phyloP scores from a whole-genome alignment of 2,113 vertebrate genomes.

The Phocoena phocoena region DNA sequence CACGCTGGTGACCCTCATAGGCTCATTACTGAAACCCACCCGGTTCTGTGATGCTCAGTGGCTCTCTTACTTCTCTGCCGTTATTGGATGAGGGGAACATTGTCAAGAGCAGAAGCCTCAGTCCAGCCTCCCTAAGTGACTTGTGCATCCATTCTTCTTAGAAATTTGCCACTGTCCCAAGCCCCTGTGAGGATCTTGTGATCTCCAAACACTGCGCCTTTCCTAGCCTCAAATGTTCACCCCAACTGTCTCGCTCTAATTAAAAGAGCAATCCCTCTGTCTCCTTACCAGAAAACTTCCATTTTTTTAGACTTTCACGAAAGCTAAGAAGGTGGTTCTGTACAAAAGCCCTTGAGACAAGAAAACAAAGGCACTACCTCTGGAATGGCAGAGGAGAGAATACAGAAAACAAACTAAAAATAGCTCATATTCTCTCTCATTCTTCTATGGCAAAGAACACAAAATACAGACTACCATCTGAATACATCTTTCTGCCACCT shows the following conservation, averaged over 20 bases:
- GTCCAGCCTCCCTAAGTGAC: neutral
- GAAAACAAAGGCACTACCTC: neutral
- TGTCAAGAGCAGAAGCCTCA: neutral
- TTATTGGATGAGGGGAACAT: neutral
- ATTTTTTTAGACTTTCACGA: neutral
- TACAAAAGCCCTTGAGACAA: neutral
- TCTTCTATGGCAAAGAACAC: neutral
- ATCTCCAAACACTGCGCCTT: neutral
- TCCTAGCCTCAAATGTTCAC: neutral
- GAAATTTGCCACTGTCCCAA: neutral
- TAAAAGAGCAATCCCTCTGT: neutral
- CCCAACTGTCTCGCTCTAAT: neutral
- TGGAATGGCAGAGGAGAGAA: neutral
- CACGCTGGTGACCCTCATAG: neutral
- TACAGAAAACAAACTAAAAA: neutral
- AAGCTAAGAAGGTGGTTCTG: neutral
- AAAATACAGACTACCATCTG: neutral
- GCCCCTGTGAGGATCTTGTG: neutral
- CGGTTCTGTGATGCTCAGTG: neutral
- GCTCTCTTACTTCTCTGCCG: neutral
- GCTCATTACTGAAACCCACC: neutral
- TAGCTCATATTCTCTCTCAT: neutral
- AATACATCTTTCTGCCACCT: neutral
- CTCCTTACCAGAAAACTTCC: neutral
- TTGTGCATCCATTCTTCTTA: neutral